Base-by-base conservation (phyloP, 2,797 vertebrate species). In the Mastacembelus armatus region DNA sequence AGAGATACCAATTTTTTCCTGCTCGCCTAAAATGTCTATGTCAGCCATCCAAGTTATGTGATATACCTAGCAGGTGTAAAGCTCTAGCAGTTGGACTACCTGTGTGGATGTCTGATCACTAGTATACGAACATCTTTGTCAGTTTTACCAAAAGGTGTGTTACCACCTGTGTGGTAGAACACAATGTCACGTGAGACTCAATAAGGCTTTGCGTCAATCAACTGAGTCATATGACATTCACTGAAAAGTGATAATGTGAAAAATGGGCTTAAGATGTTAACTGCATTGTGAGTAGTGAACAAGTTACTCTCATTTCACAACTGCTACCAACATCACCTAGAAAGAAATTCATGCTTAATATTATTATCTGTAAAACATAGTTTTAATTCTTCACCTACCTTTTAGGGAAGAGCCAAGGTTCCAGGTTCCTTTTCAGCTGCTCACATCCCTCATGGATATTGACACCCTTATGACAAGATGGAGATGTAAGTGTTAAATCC, bases 381-480 rank as follows among this genome's bases (percentile, higher is more conserved):
- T 26, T 11, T 43, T 5, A 29, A 60, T 33, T 55, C 18, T 24
- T 19, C 4, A 42, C 36, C 42, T 42, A 49, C 35, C 63, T 61
- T 77, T 59, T 12, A 99, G 98, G 81, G 97, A 99, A 50, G 98
- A 99, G 76, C 98, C 98, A 12, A 93, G 98, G 45, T 99, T 99
- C 88, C 98, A 99, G 88, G 95, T 99, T 56, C 98, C 98, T 1
- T 99, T 99, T 88, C 98, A 99, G 89, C 91, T 99, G 74, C 93
- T 99, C 62, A 97, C 94, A 5, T 96, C 87, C 44, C 95, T 99
- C 19, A 99, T 98, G 97, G 97, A 99, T 49, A 93, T 98, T 0
- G 98, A 99, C 79, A 94, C 92, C 1, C 95, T 98, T 58, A 96
- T 99, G 96, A 98, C 98, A 49, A 99, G 98, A 85, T 99, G 97